phyloP scores from a whole-genome alignment of 2,797 vertebrate species.

The Phrynocephalus vlangalii region DNA sequence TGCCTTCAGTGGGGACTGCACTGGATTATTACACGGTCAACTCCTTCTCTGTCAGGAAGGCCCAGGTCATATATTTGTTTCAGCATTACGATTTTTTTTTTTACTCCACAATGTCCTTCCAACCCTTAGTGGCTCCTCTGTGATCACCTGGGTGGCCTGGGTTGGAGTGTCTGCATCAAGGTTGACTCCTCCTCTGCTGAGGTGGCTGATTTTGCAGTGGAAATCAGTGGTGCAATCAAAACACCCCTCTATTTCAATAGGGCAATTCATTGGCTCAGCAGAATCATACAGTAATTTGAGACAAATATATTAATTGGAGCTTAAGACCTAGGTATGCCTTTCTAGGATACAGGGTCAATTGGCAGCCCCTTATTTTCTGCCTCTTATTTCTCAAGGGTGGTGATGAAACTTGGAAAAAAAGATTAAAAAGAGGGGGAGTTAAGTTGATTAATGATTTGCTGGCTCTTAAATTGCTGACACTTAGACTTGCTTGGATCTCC shows the following conservation, averaged over 20 bases:
- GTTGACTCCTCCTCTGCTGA: not conserved
- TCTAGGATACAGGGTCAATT: slow-evolving; percentile 54
- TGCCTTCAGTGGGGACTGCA: not conserved
- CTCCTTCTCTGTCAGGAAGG: slow-evolving; percentile 50
- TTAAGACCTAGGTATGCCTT: slow-evolving; percentile 52
- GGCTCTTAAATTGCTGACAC: slow-evolving; percentile 40
- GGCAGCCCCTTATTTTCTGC: slow-evolving; percentile 63
- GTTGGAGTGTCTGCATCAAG: not conserved
- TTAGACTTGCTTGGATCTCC: slow-evolving; percentile 52
- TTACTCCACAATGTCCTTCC: not conserved
- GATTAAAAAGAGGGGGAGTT: not conserved
- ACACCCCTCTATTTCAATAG: not conserved
- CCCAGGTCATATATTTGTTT: not conserved
- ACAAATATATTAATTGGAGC: not conserved
- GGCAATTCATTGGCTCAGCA: not conserved
- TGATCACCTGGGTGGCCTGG: not conserved
- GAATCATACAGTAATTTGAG: not conserved
- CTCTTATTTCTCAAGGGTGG: slow-evolving; percentile 35
- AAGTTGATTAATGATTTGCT: slow-evolving; percentile 49
- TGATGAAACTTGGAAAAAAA: slow-evolving; percentile 6
- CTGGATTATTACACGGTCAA: not conserved
- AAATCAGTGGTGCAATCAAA: not conserved
- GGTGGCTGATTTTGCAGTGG: not conserved
- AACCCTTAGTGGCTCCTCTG: not conserved
- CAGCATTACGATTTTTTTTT: not conserved